A percentile compares a stretch with the other conserved stretches of the same genome.
These are phyloP conservation scores for Magallana nippona DNA, from an alignment of 2,888 invertebrate genomes.

Conservation along the genomic window DNA sequence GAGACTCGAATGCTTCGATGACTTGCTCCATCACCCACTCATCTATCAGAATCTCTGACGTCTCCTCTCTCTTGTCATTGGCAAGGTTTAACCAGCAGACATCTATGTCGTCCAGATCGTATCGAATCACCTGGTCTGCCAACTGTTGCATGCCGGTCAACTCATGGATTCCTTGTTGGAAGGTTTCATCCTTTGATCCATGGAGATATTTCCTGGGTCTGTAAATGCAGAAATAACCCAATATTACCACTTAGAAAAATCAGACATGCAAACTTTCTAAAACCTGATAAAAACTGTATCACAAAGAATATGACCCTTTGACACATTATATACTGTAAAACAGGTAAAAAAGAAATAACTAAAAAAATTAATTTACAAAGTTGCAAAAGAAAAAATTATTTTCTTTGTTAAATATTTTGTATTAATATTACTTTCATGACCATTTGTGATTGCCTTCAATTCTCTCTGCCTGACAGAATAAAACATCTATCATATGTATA, in stretches of 20 bases:
- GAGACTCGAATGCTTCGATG: constrained; percentile 93
- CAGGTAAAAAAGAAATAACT: no score
- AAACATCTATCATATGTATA: no score
- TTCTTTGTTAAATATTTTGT: no score
- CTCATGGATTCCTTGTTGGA: constrained; percentile 90
- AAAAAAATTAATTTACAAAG: no score
- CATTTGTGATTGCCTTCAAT: no score
- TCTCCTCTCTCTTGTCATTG: constrained; percentile 90
- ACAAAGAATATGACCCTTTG: no score
- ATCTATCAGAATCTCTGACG: constrained; percentile 85
- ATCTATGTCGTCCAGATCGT: constrained; percentile 96
- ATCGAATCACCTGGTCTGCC: constrained; percentile 95
- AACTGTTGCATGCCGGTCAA: constrained; percentile 91
- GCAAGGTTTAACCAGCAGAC: constrained; percentile 92
- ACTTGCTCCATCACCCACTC: constrained; percentile 95
- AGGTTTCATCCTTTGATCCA: constrained; percentile 92
- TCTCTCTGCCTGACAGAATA: no score
- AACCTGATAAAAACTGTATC: no score
- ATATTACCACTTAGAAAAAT: not conserved
- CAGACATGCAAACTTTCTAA: not conserved
- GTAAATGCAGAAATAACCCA: constrained; percentile 29
- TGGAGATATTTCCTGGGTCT: constrained; percentile 94
- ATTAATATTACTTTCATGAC: no score
- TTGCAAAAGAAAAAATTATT: not conserved
- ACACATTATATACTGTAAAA: no score